These are phyloP conservation scores for Dryobates pubescens DNA, from an alignment of 2,797 vertebrate species.

Conservation along the genomic window DNA sequence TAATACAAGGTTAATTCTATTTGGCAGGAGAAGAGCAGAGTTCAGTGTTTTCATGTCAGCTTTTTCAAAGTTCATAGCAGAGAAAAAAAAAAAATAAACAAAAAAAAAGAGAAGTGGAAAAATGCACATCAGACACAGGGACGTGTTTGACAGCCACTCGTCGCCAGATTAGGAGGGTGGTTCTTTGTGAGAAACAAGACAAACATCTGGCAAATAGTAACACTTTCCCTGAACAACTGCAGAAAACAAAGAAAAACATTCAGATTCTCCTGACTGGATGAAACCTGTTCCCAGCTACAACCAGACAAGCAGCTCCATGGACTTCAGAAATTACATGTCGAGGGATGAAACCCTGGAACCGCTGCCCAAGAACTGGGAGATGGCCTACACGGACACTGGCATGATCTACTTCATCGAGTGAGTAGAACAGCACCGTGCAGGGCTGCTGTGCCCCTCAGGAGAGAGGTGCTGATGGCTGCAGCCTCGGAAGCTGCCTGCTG, in stretches of 20 bases:
- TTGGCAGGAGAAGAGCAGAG: constrained; percentile 50
- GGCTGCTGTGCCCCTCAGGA: no score
- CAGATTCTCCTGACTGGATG: constrained; percentile 90
- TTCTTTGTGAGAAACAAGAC: constrained; percentile 61
- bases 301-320: constrained; percentile 91
- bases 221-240: constrained; percentile 72
- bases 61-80: constrained; percentile 47
- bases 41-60: constrained; percentile 46
- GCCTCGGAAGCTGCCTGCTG: not conserved
- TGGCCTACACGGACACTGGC: constrained; percentile 97
- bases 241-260: constrained; percentile 83
- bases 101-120: constrained; percentile 2
- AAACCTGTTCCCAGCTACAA: constrained; percentile 95
- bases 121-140: constrained; percentile 20
- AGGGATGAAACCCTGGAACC: constrained; percentile 93
- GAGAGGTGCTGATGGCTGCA: not conserved
- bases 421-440: constrained; percentile 70
- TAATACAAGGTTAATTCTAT: constrained; percentile 12
- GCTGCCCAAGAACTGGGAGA: constrained; percentile 95
- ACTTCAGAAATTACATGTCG: constrained; percentile 87
- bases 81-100: not conserved
- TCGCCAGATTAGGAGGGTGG: constrained; percentile 43
- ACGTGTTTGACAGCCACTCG: constrained; percentile 16
- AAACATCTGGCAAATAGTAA: constrained; percentile 61
- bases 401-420: constrained; percentile 99